Conservation (phyloP, 2,797 vertebrate species). For the Chelon labrosus region DNA sequence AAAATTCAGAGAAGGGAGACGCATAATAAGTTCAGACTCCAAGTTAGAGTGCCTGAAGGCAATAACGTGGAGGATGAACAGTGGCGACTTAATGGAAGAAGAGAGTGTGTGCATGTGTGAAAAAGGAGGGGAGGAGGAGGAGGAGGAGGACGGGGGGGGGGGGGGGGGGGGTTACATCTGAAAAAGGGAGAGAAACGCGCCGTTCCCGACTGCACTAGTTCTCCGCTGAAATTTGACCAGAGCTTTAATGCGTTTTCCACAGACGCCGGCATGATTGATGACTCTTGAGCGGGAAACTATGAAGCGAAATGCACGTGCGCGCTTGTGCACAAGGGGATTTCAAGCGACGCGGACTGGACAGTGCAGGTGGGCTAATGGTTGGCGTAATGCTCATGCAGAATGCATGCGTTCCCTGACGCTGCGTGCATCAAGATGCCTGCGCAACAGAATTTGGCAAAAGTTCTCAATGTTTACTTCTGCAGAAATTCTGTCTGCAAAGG, state of each 20-base stretch:
- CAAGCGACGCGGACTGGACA: not conserved
- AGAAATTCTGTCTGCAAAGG: constrained; percentile 26
- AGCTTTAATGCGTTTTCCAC: constrained; percentile 13
- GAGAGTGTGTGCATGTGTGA: constrained; percentile 43
- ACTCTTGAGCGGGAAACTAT: constrained; percentile 17
- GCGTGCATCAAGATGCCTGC: not conserved
- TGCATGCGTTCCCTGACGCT: not conserved
- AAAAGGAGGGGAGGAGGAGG: constrained; percentile 6
- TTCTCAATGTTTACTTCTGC: constrained; percentile 9
- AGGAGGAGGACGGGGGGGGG: too few species aligned
- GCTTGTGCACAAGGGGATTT: not conserved
- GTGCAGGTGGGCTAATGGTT: constrained; percentile 16
- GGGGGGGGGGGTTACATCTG: constrained; percentile 25
- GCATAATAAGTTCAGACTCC: constrained; percentile 76
- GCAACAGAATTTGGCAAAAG: not conserved
- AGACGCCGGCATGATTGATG: constrained; percentile 6
- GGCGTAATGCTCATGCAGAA: not conserved
- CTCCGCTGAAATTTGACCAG: constrained; percentile 19
- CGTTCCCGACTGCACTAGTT: constrained; percentile 11
- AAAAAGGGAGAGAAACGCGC: not conserved
- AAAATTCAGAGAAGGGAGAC: constrained; percentile 63
- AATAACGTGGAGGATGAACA: constrained; percentile 68
- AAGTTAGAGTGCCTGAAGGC: constrained; percentile 73
- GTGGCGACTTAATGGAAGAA: constrained; percentile 60
- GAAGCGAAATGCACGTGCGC: constrained; percentile 12